These are phyloP conservation scores for Vollenhovia emeryi DNA, from an alignment of 1,140 invertebrate genomes.

Conservation along the genomic window DNA sequence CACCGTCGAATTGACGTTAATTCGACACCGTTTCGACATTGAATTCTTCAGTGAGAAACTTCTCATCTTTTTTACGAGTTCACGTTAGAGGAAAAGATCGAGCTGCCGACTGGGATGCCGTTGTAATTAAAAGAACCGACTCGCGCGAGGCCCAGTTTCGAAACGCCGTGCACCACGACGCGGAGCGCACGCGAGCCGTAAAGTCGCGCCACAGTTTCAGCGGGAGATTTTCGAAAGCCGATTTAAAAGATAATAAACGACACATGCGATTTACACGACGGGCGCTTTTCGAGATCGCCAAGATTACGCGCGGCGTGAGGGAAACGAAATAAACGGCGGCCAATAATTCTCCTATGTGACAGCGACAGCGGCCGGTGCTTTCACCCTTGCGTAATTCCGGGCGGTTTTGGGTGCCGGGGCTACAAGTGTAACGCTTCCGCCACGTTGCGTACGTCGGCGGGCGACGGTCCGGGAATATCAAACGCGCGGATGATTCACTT, in stretches of 20 bases:
- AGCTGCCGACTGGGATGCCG: no score
- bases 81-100: no score
- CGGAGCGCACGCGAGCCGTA: background rate
- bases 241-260: slow-evolving; percentile 8
- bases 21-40: no score
- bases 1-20: no score
- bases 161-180: background rate
- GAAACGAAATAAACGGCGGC: slow-evolving; percentile 54
- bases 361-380: slow-evolving; percentile 69
- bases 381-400: slow-evolving; percentile 80
- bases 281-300: background rate
- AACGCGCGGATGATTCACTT: slow-evolving; percentile 41
- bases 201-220: background rate
- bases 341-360: slow-evolving; percentile 75
- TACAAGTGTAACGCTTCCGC: slow-evolving; percentile 82
- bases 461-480: slow-evolving; percentile 77
- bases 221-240: slow-evolving; percentile 8
- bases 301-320: slow-evolving; percentile 39
- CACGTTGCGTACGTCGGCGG: slow-evolving; percentile 69
- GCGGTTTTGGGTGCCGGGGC: slow-evolving; percentile 67
- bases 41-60: no score
- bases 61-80: no score
- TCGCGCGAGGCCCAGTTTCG: slow-evolving; percentile 1
- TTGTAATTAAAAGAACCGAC: no score
- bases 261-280: background rate